Percentiles rank a stretch among this genome's conserved stretches.
These are phyloP conservation scores for Keiferia lycopersicella DNA, from an alignment of 2,888 invertebrate genomes.

Conservation along the genomic window DNA sequence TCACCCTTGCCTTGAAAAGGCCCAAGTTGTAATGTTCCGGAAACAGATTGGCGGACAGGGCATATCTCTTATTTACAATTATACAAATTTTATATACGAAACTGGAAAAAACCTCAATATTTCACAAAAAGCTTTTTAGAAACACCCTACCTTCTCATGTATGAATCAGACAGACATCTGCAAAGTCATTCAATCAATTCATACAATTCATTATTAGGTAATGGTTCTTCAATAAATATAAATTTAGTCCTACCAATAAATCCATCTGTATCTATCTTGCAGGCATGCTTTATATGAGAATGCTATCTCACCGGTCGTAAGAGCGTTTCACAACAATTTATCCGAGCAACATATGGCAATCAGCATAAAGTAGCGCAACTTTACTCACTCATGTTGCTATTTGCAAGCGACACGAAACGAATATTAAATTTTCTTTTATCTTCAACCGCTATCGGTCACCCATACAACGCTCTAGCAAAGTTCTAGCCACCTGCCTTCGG, in stretches of 20 bases:
- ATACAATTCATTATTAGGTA: not conserved
- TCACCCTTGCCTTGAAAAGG: too few relatives aligned
- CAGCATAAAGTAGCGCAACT: conserved; percentile 24
- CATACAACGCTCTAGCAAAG: conserved; percentile 18
- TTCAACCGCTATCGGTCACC: conserved; percentile 25
- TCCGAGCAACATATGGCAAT: conserved; percentile 19
- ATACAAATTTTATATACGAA: too few relatives aligned
- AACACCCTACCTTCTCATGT: not conserved
- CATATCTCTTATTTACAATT: too few relatives aligned
- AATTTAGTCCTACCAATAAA: conserved; percentile 2
- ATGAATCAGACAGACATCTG: not conserved
- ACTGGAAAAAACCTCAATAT: too few relatives aligned
- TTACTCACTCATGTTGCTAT: conserved; percentile 24
- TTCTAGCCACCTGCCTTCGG: conserved; percentile 17
- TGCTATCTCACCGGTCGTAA: conserved; percentile 18
- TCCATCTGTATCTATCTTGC: conserved; percentile 14
- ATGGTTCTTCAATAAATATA: conserved; percentile 6
- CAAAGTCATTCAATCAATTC: not conserved
- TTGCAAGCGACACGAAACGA: conserved; percentile 26
- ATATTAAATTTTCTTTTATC: conserved; percentile 27
- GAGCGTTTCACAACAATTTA: conserved; percentile 22
- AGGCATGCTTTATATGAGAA: conserved; percentile 18
- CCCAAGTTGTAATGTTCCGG: too few relatives aligned
- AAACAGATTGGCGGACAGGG: too few relatives aligned
- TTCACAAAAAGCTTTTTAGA: too few relatives aligned